Evolutionary conservation across 2,113 vertebrate species (phyloP).

Genomic region (Chloropsis hardwickii): DNA sequence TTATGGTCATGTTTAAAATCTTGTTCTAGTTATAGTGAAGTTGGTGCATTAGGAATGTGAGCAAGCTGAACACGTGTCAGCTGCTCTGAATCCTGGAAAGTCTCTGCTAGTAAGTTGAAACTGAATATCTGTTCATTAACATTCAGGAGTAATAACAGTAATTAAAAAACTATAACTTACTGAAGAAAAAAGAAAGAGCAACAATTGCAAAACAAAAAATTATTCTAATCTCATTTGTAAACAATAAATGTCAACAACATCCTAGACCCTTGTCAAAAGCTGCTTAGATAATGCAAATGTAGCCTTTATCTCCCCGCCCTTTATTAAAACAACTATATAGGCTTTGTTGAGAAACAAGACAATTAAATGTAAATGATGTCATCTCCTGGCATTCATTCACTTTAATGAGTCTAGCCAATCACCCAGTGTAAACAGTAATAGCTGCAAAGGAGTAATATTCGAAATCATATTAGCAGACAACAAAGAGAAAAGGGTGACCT

Average conservation of each 20-base stretch:
- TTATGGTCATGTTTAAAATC: background rate
- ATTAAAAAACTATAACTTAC: background rate
- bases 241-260: conserved; percentile 68
- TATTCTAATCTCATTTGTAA: conserved; percentile 69
- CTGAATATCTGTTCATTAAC: background rate
- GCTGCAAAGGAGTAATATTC: conserved; percentile 52
- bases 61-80: background rate
- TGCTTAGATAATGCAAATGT: conserved; percentile 65
- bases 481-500: conserved; percentile 78
- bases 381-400: conserved; percentile 61
- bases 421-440: conserved; percentile 30
- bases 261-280: conserved; percentile 17
- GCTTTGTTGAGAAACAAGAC: conserved; percentile 76
- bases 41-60: background rate
- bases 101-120: background rate
- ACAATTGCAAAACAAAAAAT: conserved; percentile 5
- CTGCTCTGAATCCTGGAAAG: background rate
- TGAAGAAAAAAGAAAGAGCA: background rate
- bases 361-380: conserved; percentile 76
- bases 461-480: conserved; percentile 57
- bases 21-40: background rate
- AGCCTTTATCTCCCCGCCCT: conserved; percentile 68
- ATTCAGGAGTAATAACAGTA: background rate
- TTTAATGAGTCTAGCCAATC: conserved; percentile 64
- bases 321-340: conserved; percentile 71